phyloP scores from a whole-genome alignment of 1,140 invertebrate species.

The Tetramorium alpestre region DNA sequence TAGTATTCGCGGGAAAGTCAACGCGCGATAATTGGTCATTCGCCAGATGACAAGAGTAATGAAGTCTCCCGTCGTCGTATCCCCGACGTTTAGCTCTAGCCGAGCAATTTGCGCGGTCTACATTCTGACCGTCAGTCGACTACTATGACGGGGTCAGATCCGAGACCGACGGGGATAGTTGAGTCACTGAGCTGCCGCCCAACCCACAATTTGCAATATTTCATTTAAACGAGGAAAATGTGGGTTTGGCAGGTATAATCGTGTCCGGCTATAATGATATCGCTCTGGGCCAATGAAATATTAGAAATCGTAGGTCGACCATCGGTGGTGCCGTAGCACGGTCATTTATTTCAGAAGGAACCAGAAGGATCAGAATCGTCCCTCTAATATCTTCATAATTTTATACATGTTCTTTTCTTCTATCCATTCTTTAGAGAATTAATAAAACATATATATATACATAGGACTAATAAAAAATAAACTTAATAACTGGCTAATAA shows the following conservation, averaged over 20 bases:
- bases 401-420: not conserved
- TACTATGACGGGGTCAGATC: slow-evolving; percentile 11
- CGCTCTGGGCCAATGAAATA: slow-evolving; percentile 13
- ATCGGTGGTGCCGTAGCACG: not conserved
- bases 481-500: not conserved
- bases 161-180: not conserved
- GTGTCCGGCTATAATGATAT: slow-evolving; percentile 28
- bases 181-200: not conserved
- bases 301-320: slow-evolving; percentile 14
- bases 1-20: slow-evolving; percentile 25
- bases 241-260: slow-evolving; percentile 19
- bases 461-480: not conserved
- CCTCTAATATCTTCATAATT: slow-evolving; percentile 24
- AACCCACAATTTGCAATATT: slow-evolving; percentile 50
- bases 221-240: slow-evolving; percentile 49
- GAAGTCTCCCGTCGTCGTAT: slow-evolving; percentile 35
- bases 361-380: not conserved
- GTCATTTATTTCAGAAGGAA: slow-evolving; percentile 19
- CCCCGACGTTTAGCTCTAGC: not conserved
- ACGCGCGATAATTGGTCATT: slow-evolving; percentile 42
- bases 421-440: not conserved
- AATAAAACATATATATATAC: not conserved
- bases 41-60: slow-evolving; percentile 34
- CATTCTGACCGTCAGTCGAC: slow-evolving; percentile 27
- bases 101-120: slow-evolving; percentile 17